Evolutionary conservation across 2,113 vertebrate species (phyloP), one percentile per base, ranked within the genome.

Genomic region (Eleginops maclovinus): DNA sequence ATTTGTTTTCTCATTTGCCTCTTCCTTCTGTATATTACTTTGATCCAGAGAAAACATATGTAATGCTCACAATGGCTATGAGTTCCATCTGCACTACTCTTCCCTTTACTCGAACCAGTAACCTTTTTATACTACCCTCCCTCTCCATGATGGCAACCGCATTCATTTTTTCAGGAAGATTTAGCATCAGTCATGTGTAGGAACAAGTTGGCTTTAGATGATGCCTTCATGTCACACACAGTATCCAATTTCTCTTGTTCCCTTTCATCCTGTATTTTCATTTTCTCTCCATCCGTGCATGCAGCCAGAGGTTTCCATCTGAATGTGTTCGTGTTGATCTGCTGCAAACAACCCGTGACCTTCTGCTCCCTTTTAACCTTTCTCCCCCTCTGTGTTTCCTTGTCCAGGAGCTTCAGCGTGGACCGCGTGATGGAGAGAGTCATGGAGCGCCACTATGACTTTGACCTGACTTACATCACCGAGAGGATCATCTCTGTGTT

Each of bases 391-490:
- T 21, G 2, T 1, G 19, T 41, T 28, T 53, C 54, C 22, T 21
- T 26, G 9, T 21, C 9, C 79, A 97, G 96, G 93, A 97, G 95
- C 88, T 96, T 97, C 93, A 97, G 96, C 36, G 90, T 97, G 82
- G 97, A 97, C 80, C 96, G 96, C 0, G 96, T 97, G 83, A 94
- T 98, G 92, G 97, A 97, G 63, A 94, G 96, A 10, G 96, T 97
- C 69, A 97, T 98, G 96, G 97, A 97, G 91, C 93, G 95, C 72
- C 92, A 95, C 84, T 97, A 97, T 44, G 96, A 98, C 90, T 94
- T 97, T 22, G 97, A 98, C 91, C 95, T 98, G 76, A 97, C 96
- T 17, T 98, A 98, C 89, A 96, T 98, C 93, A 98, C 97, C 0
- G 97, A 98, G 88, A 93, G 97, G 63, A 97, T 98, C 90, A 95